Evolutionary conservation across 2,113 vertebrate genomes (phyloP).

Genomic region (Nymphicus hollandicus): DNA sequence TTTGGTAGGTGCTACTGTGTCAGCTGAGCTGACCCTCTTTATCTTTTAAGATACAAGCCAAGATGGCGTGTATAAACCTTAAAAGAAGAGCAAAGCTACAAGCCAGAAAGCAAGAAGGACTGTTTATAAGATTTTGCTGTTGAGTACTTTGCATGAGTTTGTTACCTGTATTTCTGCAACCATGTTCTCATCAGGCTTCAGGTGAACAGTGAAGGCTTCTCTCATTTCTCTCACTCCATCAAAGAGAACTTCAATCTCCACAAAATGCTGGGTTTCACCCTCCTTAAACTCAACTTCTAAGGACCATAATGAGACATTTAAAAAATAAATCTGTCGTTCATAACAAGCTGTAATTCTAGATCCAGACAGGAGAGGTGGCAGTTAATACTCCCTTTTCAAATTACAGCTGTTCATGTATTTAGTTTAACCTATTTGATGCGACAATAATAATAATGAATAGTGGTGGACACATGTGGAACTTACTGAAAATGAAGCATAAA

Average conservation of each 20-base stretch:
- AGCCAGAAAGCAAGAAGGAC: neutral
- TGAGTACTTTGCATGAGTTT: neutral
- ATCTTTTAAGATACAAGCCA: neutral
- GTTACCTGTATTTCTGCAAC: slow-evolving; percentile 89
- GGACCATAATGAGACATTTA: slow-evolving; percentile 12
- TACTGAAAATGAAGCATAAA: neutral
- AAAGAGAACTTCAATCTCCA: slow-evolving; percentile 88
- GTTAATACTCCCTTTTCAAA: neutral
- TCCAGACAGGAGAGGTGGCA: neutral
- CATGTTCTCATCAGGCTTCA: slow-evolving; percentile 94
- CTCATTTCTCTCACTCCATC: slow-evolving; percentile 90
- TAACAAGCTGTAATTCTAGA: neutral
- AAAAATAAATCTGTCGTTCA: neutral
- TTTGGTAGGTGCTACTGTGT: neutral
- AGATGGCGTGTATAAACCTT: neutral
- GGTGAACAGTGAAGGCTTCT: slow-evolving; percentile 92
- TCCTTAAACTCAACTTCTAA: slow-evolving; percentile 90
- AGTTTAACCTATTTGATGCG: neutral
- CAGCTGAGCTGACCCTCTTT: neutral
- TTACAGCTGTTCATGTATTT: neutral
- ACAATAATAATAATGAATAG: neutral
- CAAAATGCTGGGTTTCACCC: slow-evolving; percentile 83
- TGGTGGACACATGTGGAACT: neutral
- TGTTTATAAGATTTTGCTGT: neutral
- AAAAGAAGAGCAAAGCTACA: neutral